Conservation (phyloP, 2,113 vertebrate genomes). For the Mesocricetus auratus region DNA sequence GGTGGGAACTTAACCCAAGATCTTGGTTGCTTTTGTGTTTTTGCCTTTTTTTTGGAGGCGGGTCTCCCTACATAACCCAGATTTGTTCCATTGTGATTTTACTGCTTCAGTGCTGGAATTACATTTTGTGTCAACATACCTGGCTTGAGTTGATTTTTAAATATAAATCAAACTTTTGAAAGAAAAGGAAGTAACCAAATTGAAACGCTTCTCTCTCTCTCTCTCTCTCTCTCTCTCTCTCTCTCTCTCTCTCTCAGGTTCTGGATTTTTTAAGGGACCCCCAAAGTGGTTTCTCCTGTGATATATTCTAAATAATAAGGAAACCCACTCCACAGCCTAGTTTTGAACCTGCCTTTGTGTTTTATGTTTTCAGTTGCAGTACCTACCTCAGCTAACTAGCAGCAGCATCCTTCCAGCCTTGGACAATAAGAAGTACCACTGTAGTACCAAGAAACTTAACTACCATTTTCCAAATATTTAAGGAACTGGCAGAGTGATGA, state of each 20-base stretch:
- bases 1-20: background rate
- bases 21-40: background rate
- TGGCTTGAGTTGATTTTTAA: conserved; percentile 23
- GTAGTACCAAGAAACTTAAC: conserved; percentile 91
- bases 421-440: conserved; percentile 93
- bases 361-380: conserved; percentile 84
- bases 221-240: background rate
- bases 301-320: background rate
- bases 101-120: background rate
- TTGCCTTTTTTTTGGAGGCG: background rate
- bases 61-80: background rate
- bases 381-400: conserved; percentile 94
- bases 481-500: conserved; percentile 42
- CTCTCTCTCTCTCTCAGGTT: background rate
- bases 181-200: conserved; percentile 39
- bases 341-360: background rate
- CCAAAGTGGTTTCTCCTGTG: conserved; percentile 1
- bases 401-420: conserved; percentile 91
- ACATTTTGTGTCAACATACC: background rate
- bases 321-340: background rate
- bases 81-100: background rate
- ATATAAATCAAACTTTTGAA: conserved; percentile 34
- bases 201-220: conserved; percentile 31
- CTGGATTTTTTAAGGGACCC: background rate
- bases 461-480: conserved; percentile 96